These are phyloP conservation scores for Daboia siamensis DNA, from an alignment of 2,113 vertebrate species.

Conservation along the genomic window DNA sequence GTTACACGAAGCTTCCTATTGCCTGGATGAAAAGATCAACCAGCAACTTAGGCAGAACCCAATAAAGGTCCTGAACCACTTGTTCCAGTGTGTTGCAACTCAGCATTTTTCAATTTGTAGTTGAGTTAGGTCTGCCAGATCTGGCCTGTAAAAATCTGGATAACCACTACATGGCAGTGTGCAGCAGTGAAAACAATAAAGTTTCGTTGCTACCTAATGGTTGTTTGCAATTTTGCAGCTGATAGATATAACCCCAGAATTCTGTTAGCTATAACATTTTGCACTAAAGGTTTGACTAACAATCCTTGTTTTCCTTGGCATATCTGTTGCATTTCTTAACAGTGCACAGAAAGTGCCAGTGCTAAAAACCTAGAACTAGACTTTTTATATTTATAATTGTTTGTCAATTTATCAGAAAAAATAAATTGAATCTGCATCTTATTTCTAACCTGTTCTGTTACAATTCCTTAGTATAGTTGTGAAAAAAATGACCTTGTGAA, in stretches of 20 bases:
- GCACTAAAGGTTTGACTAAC: not conserved
- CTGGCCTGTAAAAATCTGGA: not conserved
- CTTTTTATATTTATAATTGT: not conserved
- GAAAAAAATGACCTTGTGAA: constrained; percentile 26
- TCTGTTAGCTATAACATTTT: not conserved
- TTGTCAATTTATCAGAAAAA: not conserved
- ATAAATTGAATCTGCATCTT: not conserved
- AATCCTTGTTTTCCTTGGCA: not conserved
- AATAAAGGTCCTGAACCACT: too few species aligned
- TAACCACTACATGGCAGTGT: not conserved
- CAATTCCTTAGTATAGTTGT: not conserved
- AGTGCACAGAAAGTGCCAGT: not conserved
- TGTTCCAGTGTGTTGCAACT: not conserved
- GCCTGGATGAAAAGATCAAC: not conserved
- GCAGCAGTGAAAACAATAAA: not conserved
- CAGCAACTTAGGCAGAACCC: not conserved
- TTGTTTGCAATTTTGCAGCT: not conserved
- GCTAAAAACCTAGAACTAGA: not conserved
- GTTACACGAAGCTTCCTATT: not conserved
- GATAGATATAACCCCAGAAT: not conserved
- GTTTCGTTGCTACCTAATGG: not conserved
- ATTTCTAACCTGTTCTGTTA: not conserved
- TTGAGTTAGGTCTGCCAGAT: not conserved
- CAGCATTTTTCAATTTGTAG: not conserved
- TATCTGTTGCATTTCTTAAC: not conserved